A percentile compares a stretch with the other conserved stretches of the same genome.
These are phyloP conservation scores for Umimayanthus chanpuru DNA, from an alignment of 92 coral and sea anemone species.

Conservation along the genomic window DNA sequence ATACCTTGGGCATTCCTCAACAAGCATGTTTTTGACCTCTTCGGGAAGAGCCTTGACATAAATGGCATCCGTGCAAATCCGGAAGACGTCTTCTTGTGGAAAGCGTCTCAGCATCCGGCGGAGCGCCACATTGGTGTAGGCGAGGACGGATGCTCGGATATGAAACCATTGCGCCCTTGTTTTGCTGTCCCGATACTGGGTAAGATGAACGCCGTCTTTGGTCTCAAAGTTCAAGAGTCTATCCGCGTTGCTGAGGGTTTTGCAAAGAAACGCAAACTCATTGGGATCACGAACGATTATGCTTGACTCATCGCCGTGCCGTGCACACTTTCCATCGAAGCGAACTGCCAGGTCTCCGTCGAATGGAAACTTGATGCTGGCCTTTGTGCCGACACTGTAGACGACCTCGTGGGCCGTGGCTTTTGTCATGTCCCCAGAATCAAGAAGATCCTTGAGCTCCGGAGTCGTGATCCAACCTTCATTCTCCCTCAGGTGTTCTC, in stretches of 20 bases:
- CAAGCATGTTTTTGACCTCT: too few relatives aligned
- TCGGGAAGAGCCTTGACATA: too few relatives aligned
- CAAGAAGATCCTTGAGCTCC: slow-evolving; percentile 14
- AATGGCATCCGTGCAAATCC: too few relatives aligned
- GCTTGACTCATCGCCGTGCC: background rate
- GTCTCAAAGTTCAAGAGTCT: too few relatives aligned
- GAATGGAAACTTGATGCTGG: slow-evolving; percentile 12
- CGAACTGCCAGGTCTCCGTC: slow-evolving; percentile 18
- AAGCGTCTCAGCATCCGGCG: too few relatives aligned
- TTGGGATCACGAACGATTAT: slow-evolving; percentile 18
- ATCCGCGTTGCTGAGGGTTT: background rate
- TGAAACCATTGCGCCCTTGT: too few relatives aligned
- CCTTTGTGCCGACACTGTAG: background rate
- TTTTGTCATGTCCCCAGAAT: background rate
- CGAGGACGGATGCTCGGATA: too few relatives aligned
- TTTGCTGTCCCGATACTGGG: too few relatives aligned
- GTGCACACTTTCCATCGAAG: slow-evolving; percentile 31
- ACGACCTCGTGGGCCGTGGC: slow-evolving; percentile 28
- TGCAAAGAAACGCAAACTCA: slow-evolving; percentile 35
- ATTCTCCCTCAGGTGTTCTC: slow-evolving; percentile 19
- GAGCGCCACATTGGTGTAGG: too few relatives aligned
- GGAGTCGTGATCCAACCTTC: slow-evolving; percentile 31
- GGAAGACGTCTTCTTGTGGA: too few relatives aligned
- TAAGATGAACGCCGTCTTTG: too few relatives aligned
- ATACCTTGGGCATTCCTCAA: background rate